Evolutionary conservation across 1,140 invertebrate genomes (phyloP).

Genomic region (Bombus ignitus): DNA sequence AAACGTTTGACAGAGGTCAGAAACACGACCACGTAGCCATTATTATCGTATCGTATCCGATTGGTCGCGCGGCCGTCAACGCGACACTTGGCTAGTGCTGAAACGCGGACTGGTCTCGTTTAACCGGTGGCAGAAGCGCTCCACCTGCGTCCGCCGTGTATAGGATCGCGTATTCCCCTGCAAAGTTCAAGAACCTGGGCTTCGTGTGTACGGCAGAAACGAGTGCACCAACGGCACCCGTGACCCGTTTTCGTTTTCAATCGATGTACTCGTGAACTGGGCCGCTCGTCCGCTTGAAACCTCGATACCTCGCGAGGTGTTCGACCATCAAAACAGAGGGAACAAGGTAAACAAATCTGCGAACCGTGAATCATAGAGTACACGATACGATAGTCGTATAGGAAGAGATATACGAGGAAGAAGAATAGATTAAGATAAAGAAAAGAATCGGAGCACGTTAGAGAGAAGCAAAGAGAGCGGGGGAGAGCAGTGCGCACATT

Average conservation of each 20-base stretch:
- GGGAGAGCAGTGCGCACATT: constrained; percentile 25
- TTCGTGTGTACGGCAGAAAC: constrained; percentile 37
- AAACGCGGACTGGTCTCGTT: background rate
- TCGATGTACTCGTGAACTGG: constrained; percentile 55
- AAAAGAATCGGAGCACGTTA: background rate
- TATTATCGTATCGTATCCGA: constrained; percentile 40
- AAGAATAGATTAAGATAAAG: background rate
- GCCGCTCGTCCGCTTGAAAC: constrained; percentile 35
- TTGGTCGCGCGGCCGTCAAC: constrained; percentile 5
- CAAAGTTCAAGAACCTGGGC: constrained; percentile 48
- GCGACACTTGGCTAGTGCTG: background rate
- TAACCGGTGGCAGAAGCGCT: constrained; percentile 10
- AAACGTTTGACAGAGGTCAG: constrained; percentile 38
- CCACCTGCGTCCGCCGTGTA: background rate
- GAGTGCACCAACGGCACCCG: constrained; percentile 48
- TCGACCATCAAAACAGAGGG: background rate
- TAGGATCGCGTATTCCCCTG: constrained; percentile 30
- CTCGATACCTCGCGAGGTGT: constrained; percentile 18
- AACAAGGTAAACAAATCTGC: background rate
- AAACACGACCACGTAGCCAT: constrained; percentile 59
- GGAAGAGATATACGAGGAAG: background rate
- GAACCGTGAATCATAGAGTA: no score
- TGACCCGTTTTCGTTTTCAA: constrained; percentile 53
- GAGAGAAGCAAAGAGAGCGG: background rate
- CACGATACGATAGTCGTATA: background rate